A percentile compares a stretch with the other conserved stretches of the same genome.
phyloP scores from a whole-genome alignment of 2,797 vertebrate genomes.

The Myotis pilosus region DNA sequence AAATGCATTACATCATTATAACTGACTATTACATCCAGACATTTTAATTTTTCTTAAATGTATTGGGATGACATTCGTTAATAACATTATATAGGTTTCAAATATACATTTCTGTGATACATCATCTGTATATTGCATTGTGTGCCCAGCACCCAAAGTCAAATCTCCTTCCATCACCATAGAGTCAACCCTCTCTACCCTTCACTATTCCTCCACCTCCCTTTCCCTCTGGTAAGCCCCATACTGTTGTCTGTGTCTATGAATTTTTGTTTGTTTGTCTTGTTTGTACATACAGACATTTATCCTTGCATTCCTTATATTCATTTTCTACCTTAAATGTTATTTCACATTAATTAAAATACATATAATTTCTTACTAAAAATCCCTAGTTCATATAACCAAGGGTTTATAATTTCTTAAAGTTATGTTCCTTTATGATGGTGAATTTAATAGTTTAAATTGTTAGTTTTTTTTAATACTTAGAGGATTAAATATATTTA shows the following conservation, averaged over 20 bases:
- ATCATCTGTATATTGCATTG: neutral
- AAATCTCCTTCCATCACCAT: neutral
- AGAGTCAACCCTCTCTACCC: neutral
- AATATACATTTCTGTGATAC: neutral
- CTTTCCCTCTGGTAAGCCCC: neutral
- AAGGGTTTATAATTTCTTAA: neutral
- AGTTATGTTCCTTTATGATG: neutral
- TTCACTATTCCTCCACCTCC: neutral
- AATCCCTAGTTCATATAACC: neutral
- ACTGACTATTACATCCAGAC: neutral
- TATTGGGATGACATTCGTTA: neutral
- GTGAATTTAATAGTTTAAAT: neutral
- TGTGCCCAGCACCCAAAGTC: neutral
- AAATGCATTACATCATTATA: neutral
- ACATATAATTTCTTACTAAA: slow-evolving; percentile 27
- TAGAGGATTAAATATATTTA: slow-evolving; percentile 24
- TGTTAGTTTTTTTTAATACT: neutral
- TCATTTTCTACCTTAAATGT: slow-evolving; percentile 11
- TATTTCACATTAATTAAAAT: slow-evolving; percentile 34
- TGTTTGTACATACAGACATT: neutral
- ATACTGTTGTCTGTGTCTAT: neutral
- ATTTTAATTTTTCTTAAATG: neutral
- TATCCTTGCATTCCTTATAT: neutral
- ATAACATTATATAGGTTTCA: neutral
- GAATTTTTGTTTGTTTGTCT: neutral